Conservation (phyloP, 2,113 vertebrate species). For the Ammospiza nelsoni region DNA sequence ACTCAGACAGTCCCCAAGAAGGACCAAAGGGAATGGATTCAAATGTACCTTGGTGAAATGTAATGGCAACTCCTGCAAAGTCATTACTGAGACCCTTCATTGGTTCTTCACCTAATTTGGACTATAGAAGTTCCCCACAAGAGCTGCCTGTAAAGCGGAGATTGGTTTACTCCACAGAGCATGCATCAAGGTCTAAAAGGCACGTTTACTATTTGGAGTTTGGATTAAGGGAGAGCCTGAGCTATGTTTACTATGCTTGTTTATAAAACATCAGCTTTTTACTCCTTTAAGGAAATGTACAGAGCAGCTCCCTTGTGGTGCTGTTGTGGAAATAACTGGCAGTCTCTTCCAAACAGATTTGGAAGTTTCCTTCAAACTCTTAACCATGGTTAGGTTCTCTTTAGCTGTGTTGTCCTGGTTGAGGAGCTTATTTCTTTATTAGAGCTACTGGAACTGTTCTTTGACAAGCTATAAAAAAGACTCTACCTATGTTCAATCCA, state of each 20-base stretch:
- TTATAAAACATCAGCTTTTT: conserved; percentile 14
- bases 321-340: neutral
- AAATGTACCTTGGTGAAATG: neutral
- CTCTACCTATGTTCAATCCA: neutral
- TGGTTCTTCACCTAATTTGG: neutral
- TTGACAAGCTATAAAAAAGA: neutral
- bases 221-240: neutral
- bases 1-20: neutral
- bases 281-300: neutral
- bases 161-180: neutral
- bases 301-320: neutral
- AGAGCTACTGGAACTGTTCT: neutral
- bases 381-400: neutral
- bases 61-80: neutral
- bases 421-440: neutral
- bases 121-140: neutral
- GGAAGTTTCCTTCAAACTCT: neutral
- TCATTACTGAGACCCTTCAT: neutral
- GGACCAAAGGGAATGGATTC: neutral
- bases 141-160: neutral
- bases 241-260: neutral
- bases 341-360: neutral
- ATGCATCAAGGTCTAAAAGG: neutral
- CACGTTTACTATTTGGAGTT: neutral
- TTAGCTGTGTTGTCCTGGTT: neutral